Conservation (phyloP, 1,140 invertebrate species). For the Ips typographus region DNA sequence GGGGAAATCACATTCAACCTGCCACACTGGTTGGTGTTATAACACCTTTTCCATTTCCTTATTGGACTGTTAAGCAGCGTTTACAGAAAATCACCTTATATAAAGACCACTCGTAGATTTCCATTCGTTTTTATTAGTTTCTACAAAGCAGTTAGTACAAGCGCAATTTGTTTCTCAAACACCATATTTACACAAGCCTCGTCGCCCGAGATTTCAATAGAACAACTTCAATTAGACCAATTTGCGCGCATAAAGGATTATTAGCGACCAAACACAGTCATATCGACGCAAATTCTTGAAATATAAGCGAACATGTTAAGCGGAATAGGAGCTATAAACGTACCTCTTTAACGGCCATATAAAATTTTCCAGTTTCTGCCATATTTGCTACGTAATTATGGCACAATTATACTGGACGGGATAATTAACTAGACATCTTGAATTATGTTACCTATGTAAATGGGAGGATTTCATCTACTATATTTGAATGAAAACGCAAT, state of each 20-base stretch:
- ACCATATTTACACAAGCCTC: constrained; percentile 6
- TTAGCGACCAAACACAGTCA: constrained; percentile 5
- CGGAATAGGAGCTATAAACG: constrained; percentile 4
- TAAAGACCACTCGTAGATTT: background rate
- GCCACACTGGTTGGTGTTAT: background rate
- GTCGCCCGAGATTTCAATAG: background rate
- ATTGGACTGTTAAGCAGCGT: background rate
- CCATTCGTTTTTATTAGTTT: background rate
- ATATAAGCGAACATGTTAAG: constrained; percentile 5
- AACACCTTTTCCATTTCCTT: background rate
- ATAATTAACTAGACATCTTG: constrained; percentile 16
- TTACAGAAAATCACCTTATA: background rate
- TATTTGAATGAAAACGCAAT: no score
- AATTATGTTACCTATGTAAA: constrained; percentile 9
- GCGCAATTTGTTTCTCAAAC: constrained; percentile 5
- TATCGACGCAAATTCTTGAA: constrained; percentile 12
- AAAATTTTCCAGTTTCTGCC: constrained; percentile 10
- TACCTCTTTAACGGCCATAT: constrained; percentile 7
- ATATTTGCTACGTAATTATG: constrained; percentile 9
- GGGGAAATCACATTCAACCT: no score
- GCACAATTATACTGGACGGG: constrained; percentile 8
- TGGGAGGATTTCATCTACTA: constrained; percentile 10
- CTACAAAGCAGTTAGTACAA: background rate
- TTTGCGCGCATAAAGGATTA: constrained; percentile 13
- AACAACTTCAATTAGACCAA: constrained; percentile 14